Base-by-base conservation (phyloP, 2,113 vertebrate genomes). In the Leuciscus idus region DNA sequence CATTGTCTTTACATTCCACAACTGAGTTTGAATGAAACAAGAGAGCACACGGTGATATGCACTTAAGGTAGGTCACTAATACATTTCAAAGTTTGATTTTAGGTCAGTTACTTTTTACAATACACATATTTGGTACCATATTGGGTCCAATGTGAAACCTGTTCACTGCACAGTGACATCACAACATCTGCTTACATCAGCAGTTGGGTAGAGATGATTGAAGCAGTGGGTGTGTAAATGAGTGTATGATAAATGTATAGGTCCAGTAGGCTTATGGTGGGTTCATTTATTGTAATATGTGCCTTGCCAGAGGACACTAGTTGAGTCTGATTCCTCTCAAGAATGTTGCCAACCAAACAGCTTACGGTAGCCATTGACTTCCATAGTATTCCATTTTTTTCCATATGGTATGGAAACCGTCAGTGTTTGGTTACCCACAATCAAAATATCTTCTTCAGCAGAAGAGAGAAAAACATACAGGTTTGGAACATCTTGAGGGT, bases 141-240 rank as follows among this genome's bases (percentile, higher is more conserved):
- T 30, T 3, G 13, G 62, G 26, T 66, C 26, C 48, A 30, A 66
- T 66, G 5, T 15, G 4, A 66, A 66, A 30, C 62, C 62, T 64
- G 26, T 28, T 13, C 62, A 64, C 61, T 64, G n/a, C 2, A 28
- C 61, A 30, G 5, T 50, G n/a, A 19, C 48, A 30, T 77, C 15
- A 77, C 7, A 50, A 50, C 48, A 15, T 52, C 6, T 55, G 74
- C 74, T 77, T 21, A 55, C 48, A 55, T 12, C 48, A 77, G 74
- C 26, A 55, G 73, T 19, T 43, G 21, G 36, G 28, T 13, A 50
- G 26, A n/a, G 13, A 76, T 52, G 73, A 19, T 13, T 50, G 26
- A 26, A 26, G 48, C 74, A 76, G 74, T 76, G 15, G 74, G 15
- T 7, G 26, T 75, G 72, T 52, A 68, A 11, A 30, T 87, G 11